Evolutionary conservation across 1,140 invertebrate genomes (phyloP).

Genomic region (Harlomillsia oculata): DNA sequence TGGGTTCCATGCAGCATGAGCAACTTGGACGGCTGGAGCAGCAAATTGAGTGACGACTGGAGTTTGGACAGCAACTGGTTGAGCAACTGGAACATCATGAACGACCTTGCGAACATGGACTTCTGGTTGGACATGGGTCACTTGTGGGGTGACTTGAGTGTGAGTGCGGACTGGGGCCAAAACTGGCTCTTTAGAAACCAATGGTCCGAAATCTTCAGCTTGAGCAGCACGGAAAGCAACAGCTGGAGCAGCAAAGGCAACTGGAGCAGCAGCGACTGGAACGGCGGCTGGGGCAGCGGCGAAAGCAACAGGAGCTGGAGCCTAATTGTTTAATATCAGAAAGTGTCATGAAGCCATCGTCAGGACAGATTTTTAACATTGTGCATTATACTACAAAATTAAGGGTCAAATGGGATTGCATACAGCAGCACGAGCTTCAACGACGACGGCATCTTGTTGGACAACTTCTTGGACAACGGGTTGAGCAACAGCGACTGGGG

Average conservation of each 20-base stretch:
- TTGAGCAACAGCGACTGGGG: constrained; percentile 28
- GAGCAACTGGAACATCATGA: constrained; percentile 20
- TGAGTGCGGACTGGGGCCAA: constrained; percentile 37
- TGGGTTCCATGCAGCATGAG: no score
- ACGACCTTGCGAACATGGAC: constrained; percentile 36
- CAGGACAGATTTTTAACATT: no score
- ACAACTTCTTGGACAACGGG: constrained; percentile 24
- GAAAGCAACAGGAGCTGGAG: neutral
- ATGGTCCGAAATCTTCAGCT: constrained; percentile 30
- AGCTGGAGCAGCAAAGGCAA: constrained; percentile 29
- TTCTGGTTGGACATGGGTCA: constrained; percentile 37
- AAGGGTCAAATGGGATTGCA: neutral
- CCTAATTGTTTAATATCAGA: neutral
- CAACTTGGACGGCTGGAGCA: constrained; percentile 5
- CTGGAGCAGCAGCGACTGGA: constrained; percentile 33
- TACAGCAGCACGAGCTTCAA: constrained; percentile 37
- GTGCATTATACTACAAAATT: neutral
- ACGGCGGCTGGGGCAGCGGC: constrained; percentile 38
- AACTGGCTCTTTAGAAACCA: constrained; percentile 33
- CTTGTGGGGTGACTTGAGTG: constrained; percentile 37
- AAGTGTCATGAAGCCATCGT: neutral
- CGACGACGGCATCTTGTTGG: constrained; percentile 2
- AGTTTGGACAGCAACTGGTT: constrained; percentile 8
- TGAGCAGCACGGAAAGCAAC: constrained; percentile 23
- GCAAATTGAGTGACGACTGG: constrained; percentile 12